Evolutionary conservation across 2,888 invertebrate genomes (phyloP).

Genomic region (Autographa gamma): DNA sequence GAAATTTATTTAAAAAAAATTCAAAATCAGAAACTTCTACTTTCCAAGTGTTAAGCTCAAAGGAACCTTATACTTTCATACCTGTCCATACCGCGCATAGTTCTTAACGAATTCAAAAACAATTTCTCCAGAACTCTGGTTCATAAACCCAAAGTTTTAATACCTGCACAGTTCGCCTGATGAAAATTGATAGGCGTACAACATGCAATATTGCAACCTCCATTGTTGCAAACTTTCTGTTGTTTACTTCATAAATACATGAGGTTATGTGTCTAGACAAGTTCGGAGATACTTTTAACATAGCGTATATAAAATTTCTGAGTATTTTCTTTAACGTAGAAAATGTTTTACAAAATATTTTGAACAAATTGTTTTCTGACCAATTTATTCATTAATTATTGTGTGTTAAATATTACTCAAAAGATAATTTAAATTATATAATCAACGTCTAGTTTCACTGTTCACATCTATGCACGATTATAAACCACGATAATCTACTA

Average conservation of each 20-base stretch:
- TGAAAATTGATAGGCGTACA: conserved; percentile 50
- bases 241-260: conserved; percentile 38
- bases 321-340: background rate
- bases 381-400: background rate
- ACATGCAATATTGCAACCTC: conserved; percentile 48
- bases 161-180: conserved; percentile 31
- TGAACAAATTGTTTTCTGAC: background rate
- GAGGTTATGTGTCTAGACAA: conserved; percentile 34
- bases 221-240: conserved; percentile 35
- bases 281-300: conserved; percentile 30
- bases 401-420: too few relatives aligned
- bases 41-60: background rate
- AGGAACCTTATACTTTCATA: background rate
- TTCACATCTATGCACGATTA: background rate
- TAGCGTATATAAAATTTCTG: conserved; percentile 17
- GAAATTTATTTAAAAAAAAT: too few relatives aligned
- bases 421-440: background rate
- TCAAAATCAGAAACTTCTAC: background rate
- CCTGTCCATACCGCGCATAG: conserved; percentile 6
- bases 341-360: background rate
- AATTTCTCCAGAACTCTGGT: conserved; percentile 17
- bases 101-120: conserved; percentile 38
- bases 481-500: conserved; percentile 16
- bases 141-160: conserved; percentile 44
- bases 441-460: background rate